Conservation (phyloP, 2,888 invertebrate species). For the Harmothoe impar region DNA sequence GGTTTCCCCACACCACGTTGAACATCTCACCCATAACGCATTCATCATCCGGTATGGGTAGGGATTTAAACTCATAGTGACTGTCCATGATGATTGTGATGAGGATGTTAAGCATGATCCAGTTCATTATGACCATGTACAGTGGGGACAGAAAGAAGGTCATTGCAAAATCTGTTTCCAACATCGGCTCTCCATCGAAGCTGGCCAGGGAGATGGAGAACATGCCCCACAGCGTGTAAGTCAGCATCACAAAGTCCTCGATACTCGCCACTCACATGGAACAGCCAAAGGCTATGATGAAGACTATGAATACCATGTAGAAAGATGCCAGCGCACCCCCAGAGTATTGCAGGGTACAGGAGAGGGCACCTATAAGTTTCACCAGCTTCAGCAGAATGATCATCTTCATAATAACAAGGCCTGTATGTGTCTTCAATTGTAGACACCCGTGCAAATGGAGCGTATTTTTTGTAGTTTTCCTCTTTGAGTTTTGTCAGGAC, state of each 20-base stretch:
- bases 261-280: neutral
- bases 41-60: conserved; percentile 31
- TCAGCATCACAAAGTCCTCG: neutral
- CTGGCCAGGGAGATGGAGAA: conserved; percentile 41
- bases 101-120: conserved; percentile 57
- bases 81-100: conserved; percentile 63
- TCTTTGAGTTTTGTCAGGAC: conserved; percentile 19
- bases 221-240: neutral
- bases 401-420: conserved; percentile 50
- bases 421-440: conserved; percentile 44
- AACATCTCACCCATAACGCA: neutral
- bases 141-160: conserved; percentile 27
- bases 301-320: neutral
- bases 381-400: conserved; percentile 48
- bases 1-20: conserved; percentile 26
- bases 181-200: conserved; percentile 39
- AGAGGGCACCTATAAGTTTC: conserved; percentile 22
- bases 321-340: conserved; percentile 17
- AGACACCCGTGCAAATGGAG: conserved; percentile 16
- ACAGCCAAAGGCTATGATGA: conserved; percentile 31
- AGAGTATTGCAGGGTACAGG: neutral
- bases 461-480: conserved; percentile 51
- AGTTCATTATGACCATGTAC: conserved; percentile 62
- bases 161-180: neutral
- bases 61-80: conserved; percentile 59